Percentiles rank a stretch among this genome's conserved stretches.
Evolutionary conservation across 2,113 vertebrate genomes (phyloP).

Genomic region (Anarhynchus alexandrinus): DNA sequence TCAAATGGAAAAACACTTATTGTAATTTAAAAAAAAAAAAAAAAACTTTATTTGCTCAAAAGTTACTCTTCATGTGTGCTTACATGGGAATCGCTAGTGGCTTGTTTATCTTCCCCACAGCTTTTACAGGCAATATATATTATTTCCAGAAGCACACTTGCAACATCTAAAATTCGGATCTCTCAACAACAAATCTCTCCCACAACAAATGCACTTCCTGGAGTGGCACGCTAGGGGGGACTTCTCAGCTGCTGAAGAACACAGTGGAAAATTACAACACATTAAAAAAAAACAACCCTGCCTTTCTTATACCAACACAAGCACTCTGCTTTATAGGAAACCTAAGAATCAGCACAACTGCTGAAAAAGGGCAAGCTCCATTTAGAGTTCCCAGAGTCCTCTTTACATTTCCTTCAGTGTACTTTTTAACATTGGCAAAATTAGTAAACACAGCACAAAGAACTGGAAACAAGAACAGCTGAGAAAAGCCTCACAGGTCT

Average conservation of each 20-base stretch:
- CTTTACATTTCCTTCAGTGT: background rate
- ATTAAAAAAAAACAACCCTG: background rate
- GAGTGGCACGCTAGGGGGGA: conserved; percentile 45
- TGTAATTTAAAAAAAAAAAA: background rate
- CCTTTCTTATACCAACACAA: background rate
- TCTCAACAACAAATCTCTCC: background rate
- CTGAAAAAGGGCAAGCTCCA: background rate
- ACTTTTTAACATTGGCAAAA: background rate
- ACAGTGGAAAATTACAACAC: conserved; percentile 40
- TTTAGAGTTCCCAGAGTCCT: background rate
- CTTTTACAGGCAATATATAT: background rate
- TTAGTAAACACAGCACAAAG: background rate
- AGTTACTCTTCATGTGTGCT: background rate
- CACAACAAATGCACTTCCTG: conserved; percentile 37
- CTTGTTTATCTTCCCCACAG: background rate
- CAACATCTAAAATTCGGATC: background rate
- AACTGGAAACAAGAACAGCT: background rate
- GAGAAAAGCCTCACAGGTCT: background rate
- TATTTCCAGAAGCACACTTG: background rate
- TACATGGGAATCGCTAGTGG: background rate
- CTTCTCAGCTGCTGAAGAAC: background rate
- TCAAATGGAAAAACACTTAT: background rate
- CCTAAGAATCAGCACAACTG: background rate
- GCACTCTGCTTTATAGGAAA: background rate
- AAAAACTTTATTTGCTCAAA: background rate